Percentiles rank a stretch among this genome's conserved stretches.
phyloP scores from a whole-genome alignment of 1,140 invertebrate genomes.

The Bacillus rossius region DNA sequence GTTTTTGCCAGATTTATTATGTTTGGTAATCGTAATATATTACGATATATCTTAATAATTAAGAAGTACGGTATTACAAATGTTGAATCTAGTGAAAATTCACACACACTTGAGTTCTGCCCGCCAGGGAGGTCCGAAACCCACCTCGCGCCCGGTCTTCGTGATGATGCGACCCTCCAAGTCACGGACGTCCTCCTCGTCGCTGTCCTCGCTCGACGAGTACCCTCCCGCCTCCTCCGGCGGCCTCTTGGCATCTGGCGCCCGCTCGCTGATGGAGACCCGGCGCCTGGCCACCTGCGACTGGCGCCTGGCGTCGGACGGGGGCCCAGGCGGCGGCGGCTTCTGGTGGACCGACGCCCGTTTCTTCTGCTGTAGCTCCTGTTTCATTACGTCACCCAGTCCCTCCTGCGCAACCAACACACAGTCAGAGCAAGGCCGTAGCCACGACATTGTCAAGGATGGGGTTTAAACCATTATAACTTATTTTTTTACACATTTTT shows the following conservation, averaged over 20 bases:
- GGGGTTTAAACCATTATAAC: too few species aligned
- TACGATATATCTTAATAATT: too few species aligned
- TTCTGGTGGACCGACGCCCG: conserved; percentile 9
- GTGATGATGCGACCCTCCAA: conserved; percentile 72
- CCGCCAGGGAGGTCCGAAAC: too few species aligned
- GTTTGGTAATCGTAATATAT: too few species aligned
- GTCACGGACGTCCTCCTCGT: conserved; percentile 64
- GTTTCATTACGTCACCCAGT: conserved; percentile 32
- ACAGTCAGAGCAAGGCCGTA: not conserved
- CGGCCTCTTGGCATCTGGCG: conserved; percentile 1
- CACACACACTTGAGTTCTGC: too few species aligned
- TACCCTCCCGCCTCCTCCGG: not conserved
- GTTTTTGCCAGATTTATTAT: too few species aligned
- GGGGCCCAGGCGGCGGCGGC: conserved; percentile 6
- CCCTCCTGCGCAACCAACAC: conserved; percentile 26
- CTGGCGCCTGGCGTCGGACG: not conserved
- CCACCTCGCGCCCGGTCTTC: conserved; percentile 70
- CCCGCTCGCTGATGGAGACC: not conserved
- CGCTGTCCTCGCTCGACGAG: conserved; percentile 38
- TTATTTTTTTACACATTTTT: too few species aligned
- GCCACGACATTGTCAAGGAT: not conserved
- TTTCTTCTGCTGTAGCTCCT: conserved; percentile 27
- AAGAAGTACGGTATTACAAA: too few species aligned
- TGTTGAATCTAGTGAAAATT: too few species aligned
- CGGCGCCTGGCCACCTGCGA: not conserved